phyloP scores from a whole-genome alignment of 2,888 invertebrate genomes.

The Xestia rhomboidea region DNA sequence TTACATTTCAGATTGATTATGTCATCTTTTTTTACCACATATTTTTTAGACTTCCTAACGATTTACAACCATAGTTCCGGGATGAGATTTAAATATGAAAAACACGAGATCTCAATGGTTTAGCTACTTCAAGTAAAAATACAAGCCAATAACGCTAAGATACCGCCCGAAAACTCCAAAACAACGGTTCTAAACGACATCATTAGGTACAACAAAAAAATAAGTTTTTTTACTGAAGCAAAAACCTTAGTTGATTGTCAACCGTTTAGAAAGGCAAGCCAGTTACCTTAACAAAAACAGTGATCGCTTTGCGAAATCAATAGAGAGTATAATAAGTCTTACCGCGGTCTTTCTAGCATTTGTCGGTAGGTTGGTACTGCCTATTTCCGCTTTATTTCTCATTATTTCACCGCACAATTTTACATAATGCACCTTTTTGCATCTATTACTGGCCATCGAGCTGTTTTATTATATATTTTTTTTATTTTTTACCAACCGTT shows the following conservation, averaged over 20 bases:
- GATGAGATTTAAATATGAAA: not conserved
- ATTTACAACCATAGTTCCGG: not conserved
- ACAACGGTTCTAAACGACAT: slow-evolving; percentile 30
- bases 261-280: slow-evolving; percentile 63
- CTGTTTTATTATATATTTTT: slow-evolving; percentile 64
- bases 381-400: slow-evolving; percentile 71
- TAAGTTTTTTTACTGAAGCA: not conserved
- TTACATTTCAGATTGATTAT: not conserved
- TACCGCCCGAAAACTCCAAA: slow-evolving; percentile 17
- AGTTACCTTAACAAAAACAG: slow-evolving; percentile 66
- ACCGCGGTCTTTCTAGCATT: slow-evolving; percentile 58
- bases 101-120: not conserved
- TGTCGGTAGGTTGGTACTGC: slow-evolving; percentile 47
- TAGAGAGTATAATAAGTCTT: slow-evolving; percentile 72
- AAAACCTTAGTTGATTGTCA: slow-evolving; percentile 56
- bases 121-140: not conserved
- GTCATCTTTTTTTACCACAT: not conserved
- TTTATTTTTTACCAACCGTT: slow-evolving; percentile 42
- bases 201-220: slow-evolving; percentile 7
- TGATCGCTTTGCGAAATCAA: slow-evolving; percentile 74
- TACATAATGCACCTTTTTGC: slow-evolving; percentile 69
- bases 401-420: slow-evolving; percentile 76
- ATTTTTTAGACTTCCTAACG: not conserved
- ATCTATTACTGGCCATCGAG: slow-evolving; percentile 62
- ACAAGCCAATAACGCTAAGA: no score